These are phyloP conservation scores for Spodoptera exigua DNA, from an alignment of 2,888 invertebrate species.

Conservation along the genomic window DNA sequence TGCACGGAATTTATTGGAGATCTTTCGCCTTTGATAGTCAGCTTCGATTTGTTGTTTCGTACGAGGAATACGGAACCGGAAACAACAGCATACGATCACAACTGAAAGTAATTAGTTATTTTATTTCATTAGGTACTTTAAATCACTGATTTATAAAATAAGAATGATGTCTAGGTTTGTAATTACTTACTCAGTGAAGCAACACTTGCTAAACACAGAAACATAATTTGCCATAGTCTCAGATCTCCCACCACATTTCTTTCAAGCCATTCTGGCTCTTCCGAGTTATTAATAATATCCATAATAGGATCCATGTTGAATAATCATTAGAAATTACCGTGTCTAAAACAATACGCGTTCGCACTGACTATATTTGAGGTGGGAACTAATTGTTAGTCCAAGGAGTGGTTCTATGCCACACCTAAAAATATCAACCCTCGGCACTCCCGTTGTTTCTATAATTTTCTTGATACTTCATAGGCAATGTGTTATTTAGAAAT, in stretches of 20 bases:
- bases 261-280: constrained; percentile 93
- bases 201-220: constrained; percentile 91
- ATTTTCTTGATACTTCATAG: constrained; percentile 17
- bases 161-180: not conserved
- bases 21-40: constrained; percentile 95
- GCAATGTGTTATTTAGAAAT: not conserved
- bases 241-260: constrained; percentile 91
- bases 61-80: constrained; percentile 96
- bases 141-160: too few relatives aligned
- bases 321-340: too few relatives aligned
- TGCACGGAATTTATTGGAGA: constrained; percentile 94
- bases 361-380: constrained; percentile 66
- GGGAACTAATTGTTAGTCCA: constrained; percentile 81
- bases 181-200: constrained; percentile 90
- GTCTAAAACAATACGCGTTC: constrained; percentile 61
- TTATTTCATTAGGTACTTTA: too few relatives aligned
- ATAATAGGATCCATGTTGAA: constrained; percentile 79
- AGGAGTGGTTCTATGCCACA: constrained; percentile 84
- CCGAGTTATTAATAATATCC: constrained; percentile 81
- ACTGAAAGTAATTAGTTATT: constrained; percentile 82
- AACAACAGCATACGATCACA: constrained; percentile 96
- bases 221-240: constrained; percentile 95
- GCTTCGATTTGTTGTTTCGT: constrained; percentile 99
- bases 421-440: constrained; percentile 76
- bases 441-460: constrained; percentile 68